Evolutionary conservation across 2,113 vertebrate genomes (phyloP).

Genomic region (Geococcyx californianus): DNA sequence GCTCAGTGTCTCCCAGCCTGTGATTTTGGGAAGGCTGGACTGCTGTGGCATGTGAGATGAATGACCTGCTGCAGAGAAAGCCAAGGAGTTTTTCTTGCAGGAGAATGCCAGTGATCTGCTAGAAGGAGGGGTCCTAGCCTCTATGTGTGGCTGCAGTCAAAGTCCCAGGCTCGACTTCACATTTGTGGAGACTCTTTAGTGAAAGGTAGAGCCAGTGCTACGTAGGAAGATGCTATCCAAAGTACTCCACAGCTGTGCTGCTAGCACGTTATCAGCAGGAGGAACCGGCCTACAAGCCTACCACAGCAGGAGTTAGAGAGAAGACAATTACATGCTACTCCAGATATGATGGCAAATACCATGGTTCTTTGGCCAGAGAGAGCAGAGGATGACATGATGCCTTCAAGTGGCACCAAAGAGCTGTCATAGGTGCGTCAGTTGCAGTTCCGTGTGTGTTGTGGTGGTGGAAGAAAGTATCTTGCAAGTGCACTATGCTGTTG

Average conservation of each 20-base stretch:
- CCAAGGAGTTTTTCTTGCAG: neutral
- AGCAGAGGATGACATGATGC: fast-evolving
- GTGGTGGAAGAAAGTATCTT: neutral
- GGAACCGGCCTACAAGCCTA: neutral
- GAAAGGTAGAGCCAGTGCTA: neutral
- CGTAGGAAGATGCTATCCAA: neutral
- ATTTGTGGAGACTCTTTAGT: neutral
- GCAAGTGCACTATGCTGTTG: too few species aligned
- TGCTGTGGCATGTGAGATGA: neutral
- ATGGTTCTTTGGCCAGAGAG: neutral
- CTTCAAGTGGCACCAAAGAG: neutral
- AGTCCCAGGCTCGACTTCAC: too few species aligned
- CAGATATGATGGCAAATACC: neutral
- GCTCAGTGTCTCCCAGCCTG: too few species aligned
- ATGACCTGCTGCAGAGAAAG: neutral
- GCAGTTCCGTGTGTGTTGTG: fast-evolving
- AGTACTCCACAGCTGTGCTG: neutral
- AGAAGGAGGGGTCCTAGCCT: neutral
- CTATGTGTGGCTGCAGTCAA: neutral
- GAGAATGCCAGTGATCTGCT: neutral
- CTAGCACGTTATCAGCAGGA: neutral
- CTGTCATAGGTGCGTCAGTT: neutral
- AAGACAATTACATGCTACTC: neutral
- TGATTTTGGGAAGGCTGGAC: neutral
- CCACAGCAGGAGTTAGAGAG: neutral